Base-by-base conservation (phyloP, 2,797 vertebrate species). In the Takifugu ocellatus region DNA sequence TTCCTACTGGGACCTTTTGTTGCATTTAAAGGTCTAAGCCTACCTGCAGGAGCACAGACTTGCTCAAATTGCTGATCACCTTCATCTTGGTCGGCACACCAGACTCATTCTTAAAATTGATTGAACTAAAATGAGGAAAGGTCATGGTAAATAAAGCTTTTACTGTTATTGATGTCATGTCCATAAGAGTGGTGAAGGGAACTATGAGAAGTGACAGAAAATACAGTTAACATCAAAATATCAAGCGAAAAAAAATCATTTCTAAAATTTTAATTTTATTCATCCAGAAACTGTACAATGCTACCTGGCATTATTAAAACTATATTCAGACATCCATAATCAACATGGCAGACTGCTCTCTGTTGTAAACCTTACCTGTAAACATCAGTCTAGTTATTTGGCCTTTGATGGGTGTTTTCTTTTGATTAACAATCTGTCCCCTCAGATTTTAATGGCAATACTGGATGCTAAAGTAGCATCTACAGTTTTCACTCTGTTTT, bases 71-170 rank as follows among this genome's bases (percentile, higher is more conserved):
- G 44, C 59, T 52, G 43, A 57, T 57, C 65, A 66, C 54, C 57
- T 50, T 59, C 51, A 47, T 61, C 51, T 59, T 49, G 21, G 27
- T 5, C n/a, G 42, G 31, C 52, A 29, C 60, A 49, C 48, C 47
- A 54, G 61, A 63, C 31, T 75, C 53, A 52, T 63, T 66, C 65
- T 68, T 43, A 16, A 44, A 65, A 81, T 83, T 77, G 77, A 83
- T 83, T 82, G 68, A 56, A 55, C 67, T 74, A 44, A 73, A 72
- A 61, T 36, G 44, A 64, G 70, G 52, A 83, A 81, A 87, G 77
- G 83, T 82, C 70, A 71, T 3, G 10, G 54, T 53, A 53, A 51
- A 78, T 62, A 24, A 78, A 51, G 65, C 75, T 78, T 72, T 75
- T 74, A 57, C 58, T 46, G 7, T 17, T 49, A 54, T 60, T 68